phyloP scores from a whole-genome alignment of 2,888 invertebrate species.

The Erebia epiphron region DNA sequence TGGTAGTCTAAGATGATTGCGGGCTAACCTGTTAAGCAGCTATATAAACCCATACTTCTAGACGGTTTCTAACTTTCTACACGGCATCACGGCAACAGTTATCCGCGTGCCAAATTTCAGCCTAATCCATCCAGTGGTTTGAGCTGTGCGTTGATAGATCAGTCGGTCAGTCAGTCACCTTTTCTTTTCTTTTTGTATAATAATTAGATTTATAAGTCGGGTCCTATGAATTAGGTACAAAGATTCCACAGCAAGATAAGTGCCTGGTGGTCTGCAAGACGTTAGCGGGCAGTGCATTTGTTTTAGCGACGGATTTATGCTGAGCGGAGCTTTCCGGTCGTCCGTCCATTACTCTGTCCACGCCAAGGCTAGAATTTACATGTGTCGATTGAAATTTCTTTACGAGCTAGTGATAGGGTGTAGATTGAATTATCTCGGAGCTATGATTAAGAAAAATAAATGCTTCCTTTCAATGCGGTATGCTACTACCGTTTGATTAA shows the following conservation, averaged over 20 bases:
- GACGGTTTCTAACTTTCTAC: no score
- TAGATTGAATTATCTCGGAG: constrained; percentile 23
- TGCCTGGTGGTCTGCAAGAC: constrained; percentile 27
- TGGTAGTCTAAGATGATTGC: no score
- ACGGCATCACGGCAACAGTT: no score
- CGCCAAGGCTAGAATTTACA: constrained; percentile 14
- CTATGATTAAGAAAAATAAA: constrained; percentile 16
- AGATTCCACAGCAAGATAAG: constrained; percentile 17
- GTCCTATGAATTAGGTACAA: constrained; percentile 2
- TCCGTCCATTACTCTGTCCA: constrained; percentile 19
- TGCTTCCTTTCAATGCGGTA: constrained; percentile 3
- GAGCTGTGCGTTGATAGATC: no score
- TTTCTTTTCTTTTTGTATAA: no score
- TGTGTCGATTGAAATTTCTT: constrained; percentile 27
- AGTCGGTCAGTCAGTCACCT: no score
- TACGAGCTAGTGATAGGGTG: constrained; percentile 22
- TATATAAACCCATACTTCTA: no score
- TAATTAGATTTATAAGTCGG: background rate
- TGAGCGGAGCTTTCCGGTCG: constrained; percentile 21
- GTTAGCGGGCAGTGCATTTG: constrained; percentile 27
- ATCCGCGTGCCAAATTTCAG: no score
- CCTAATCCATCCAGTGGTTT: no score
- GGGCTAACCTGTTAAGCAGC: no score
- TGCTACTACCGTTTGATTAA: constrained; percentile 9
- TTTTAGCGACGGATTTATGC: constrained; percentile 30